Conservation (phyloP, 2,113 vertebrate genomes). For the Neogobius melanostomus region DNA sequence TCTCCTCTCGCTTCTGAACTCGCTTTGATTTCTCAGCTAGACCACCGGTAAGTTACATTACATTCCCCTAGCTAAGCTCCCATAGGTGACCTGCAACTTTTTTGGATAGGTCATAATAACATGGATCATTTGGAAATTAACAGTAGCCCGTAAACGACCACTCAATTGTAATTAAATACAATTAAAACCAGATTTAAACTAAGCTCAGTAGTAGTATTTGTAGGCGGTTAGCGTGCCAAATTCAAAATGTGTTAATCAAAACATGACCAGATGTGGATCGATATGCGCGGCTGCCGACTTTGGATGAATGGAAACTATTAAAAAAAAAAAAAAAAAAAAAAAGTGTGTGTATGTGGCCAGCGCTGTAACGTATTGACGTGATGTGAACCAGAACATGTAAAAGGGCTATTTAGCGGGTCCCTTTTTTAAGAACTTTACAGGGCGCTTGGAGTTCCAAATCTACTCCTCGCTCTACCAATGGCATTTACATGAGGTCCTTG, state of each 20-base stretch:
- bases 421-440: constrained; percentile 22
- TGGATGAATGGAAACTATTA: constrained; percentile 74
- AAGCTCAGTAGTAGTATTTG: constrained; percentile 22
- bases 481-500: background rate
- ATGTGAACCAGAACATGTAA: constrained; percentile 58
- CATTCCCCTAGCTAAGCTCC: background rate
- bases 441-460: constrained; percentile 43
- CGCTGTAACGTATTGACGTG: constrained; percentile 35
- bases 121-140: background rate
- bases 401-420: constrained; percentile 58
- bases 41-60: constrained; percentile 66
- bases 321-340: background rate
- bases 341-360: constrained; percentile 12
- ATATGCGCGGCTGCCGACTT: constrained; percentile 55
- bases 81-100: background rate
- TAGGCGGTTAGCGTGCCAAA: constrained; percentile 54
- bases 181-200: constrained; percentile 21
- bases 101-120: background rate
- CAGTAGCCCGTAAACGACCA: background rate
- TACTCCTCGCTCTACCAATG: constrained; percentile 15
- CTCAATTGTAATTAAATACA: background rate
- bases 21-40: constrained; percentile 45
- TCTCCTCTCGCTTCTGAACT: constrained; percentile 25
- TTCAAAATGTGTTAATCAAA: constrained; percentile 77
- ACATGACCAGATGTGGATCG: constrained; percentile 81